Evolutionary conservation across 2,797 vertebrate species (phyloP).

Genomic region (Clarias fuscus): DNA sequence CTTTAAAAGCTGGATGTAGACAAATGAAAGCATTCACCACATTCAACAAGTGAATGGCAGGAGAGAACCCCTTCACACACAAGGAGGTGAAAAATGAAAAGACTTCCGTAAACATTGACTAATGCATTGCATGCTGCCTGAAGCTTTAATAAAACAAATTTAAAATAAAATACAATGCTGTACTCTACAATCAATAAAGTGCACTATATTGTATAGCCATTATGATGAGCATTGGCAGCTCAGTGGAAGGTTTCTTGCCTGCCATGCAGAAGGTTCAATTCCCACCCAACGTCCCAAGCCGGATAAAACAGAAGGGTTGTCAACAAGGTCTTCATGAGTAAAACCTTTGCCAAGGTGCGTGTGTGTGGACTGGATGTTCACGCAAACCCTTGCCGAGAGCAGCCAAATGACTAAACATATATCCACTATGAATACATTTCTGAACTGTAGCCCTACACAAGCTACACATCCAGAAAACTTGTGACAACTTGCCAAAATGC

Average conservation of each 20-base stretch:
- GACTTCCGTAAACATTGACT: not conserved
- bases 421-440: not conserved
- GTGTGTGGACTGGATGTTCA: too few species aligned
- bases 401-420: too few species aligned
- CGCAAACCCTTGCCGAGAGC: too few species aligned
- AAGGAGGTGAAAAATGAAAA: not conserved
- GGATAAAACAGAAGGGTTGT: too few species aligned
- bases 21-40: constrained; percentile 54
- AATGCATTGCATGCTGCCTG: not conserved
- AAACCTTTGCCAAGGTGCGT: too few species aligned
- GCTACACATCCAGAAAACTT: constrained; percentile 13
- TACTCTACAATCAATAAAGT: not conserved
- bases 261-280: too few species aligned
- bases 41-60: constrained; percentile 25
- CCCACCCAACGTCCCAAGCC: too few species aligned
- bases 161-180: not conserved
- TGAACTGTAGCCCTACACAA: not conserved
- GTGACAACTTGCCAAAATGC: constrained; percentile 24
- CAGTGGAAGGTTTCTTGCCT: too few species aligned
- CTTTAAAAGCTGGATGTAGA: constrained; percentile 12
- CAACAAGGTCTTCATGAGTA: too few species aligned
- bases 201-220: too few species aligned
- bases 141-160: not conserved
- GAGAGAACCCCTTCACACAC: not conserved
- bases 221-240: too few species aligned